Base-by-base conservation (phyloP, 1,140 invertebrate genomes). In the Holcopasites calliopsidis region DNA sequence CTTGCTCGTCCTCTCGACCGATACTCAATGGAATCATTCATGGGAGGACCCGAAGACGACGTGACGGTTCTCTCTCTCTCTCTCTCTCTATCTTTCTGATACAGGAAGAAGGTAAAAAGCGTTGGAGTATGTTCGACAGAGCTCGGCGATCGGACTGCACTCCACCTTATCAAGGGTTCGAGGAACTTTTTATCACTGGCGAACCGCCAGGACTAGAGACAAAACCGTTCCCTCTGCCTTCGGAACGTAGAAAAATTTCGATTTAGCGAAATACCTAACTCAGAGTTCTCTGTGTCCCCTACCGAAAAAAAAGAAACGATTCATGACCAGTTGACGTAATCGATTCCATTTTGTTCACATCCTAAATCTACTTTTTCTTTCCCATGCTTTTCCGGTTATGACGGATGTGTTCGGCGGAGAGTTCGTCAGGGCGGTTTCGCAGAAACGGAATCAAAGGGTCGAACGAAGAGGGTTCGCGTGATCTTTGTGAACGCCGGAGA, bases 21-120 rank as follows among this genome's bases (percentile, higher is more conserved):
- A 71, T 70, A 38, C 79, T 88, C 61, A 87, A 88, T 88, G 84
- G 85, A 85, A 85, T 88, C 87, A 88, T 88, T 88, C 86, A 88
- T 86, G 83, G 85, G 64, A 75, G 81, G 84, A 82, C 58, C 68
- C 62, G 64, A 33, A 66, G 31, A 57, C 50, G 44, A n/a, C n/a
- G n/a, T n/a, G n/a, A n/a, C n/a, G 16, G 44, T n/a, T 5, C n/a
- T 47, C 18, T 11, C 33, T 18, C 60, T 49, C 54, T 65, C 33
- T 11, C 38, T 28, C 8, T 28, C 50, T 52, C 50, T 26, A 47
- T n/a, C n/a, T n/a, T n/a, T n/a, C n/a, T 31, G 79, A 75, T 68
- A 62, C 47, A 40, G 50, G 40, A 49, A 73, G 60, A 60, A 60
- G 61, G 77, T 76, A 73, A 77, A 79, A 64, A 77, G 26, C 16